These are phyloP conservation scores for Aethes cnicana DNA, from an alignment of 2,888 invertebrate species.

Conservation along the genomic window DNA sequence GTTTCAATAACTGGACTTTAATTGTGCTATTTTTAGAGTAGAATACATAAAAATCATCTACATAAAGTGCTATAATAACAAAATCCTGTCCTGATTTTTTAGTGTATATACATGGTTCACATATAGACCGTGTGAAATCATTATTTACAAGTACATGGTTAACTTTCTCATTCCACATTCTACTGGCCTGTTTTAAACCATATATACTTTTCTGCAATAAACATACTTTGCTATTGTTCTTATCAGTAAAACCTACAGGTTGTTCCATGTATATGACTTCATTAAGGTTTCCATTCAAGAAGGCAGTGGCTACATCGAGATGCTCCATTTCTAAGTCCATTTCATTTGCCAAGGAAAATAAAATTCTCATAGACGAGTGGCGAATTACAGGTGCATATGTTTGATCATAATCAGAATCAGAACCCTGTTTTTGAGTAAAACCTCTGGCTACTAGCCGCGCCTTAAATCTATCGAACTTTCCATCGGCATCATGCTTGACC, in stretches of 20 bases:
- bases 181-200: slow-evolving; percentile 28
- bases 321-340: slow-evolving; percentile 24
- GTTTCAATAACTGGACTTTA: not conserved
- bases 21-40: not conserved
- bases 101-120: not conserved
- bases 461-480: not conserved
- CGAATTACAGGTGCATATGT: slow-evolving; percentile 29
- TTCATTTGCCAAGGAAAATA: slow-evolving; percentile 25
- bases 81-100: not conserved
- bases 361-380: slow-evolving; percentile 25
- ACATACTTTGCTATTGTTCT: slow-evolving; percentile 27
- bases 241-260: slow-evolving; percentile 20
- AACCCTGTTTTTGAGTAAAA: not conserved
- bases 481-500: not conserved
- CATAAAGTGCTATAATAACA: not conserved
- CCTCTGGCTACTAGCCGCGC: slow-evolving; percentile 3
- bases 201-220: slow-evolving; percentile 31
- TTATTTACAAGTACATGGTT: not conserved
- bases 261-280: slow-evolving; percentile 29
- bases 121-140: not conserved
- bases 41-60: not conserved
- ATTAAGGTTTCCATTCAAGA: slow-evolving; percentile 25
- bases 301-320: slow-evolving; percentile 28
- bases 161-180: slow-evolving; percentile 25
- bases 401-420: slow-evolving; percentile 1